phyloP scores from a whole-genome alignment of 64 coral and sea anemone species.

The Dendronephthya gigantea region DNA sequence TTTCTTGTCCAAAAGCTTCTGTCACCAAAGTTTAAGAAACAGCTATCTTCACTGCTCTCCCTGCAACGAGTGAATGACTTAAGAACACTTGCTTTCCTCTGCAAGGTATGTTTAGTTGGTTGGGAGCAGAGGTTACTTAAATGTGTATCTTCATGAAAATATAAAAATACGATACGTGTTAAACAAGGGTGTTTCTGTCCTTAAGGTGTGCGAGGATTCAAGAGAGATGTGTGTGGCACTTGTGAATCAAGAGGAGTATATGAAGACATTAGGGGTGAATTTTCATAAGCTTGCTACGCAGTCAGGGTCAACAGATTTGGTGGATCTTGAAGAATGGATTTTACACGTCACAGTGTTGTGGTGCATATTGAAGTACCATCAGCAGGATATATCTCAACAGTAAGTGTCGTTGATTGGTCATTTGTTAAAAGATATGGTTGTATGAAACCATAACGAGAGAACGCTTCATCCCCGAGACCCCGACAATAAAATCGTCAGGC shows the following conservation, averaged over 20 bases:
- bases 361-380: neutral
- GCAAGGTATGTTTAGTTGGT: neutral
- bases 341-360: neutral
- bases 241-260: neutral
- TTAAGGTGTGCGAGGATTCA: neutral
- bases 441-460: too few species aligned
- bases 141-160: too few species aligned
- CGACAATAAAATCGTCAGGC: too few species aligned
- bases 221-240: neutral
- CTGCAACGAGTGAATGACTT: neutral
- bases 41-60: neutral
- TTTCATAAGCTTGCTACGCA: neutral
- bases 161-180: too few species aligned
- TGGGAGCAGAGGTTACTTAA: too few species aligned
- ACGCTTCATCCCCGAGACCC: too few species aligned
- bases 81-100: neutral
- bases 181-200: too few species aligned
- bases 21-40: neutral
- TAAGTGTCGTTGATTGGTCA: neutral
- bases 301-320: neutral
- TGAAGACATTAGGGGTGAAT: neutral
- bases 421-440: too few species aligned
- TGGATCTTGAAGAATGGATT: neutral
- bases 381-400: neutral
- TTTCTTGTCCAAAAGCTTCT: neutral